Evolutionary conservation across 2,888 invertebrate genomes (phyloP).

Genomic region (Philonicus albiceps): DNA sequence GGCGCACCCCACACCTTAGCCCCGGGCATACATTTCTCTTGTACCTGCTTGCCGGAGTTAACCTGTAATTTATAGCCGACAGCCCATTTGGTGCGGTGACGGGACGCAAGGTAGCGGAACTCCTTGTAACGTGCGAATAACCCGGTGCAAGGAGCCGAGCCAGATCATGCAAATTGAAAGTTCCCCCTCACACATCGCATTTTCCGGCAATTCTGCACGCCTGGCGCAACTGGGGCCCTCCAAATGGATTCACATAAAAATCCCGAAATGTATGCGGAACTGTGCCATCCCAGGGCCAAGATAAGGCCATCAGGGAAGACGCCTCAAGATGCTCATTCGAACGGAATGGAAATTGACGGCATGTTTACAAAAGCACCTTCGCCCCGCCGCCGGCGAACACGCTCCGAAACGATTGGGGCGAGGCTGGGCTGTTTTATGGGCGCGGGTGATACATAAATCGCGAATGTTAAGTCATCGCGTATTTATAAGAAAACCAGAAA

Average conservation of each 20-base stretch:
- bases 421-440: background rate
- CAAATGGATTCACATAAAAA: slow-evolving; percentile 4
- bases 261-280: background rate
- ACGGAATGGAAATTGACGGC: slow-evolving; percentile 28
- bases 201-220: background rate
- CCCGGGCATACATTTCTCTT: background rate
- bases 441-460: background rate
- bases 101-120: background rate
- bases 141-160: background rate
- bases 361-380: slow-evolving; percentile 7
- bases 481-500: slow-evolving; percentile 6
- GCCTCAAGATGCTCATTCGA: background rate
- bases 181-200: background rate
- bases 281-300: background rate
- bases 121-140: background rate
- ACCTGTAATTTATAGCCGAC: slow-evolving; percentile 12
- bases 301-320: background rate
- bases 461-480: slow-evolving; percentile 14
- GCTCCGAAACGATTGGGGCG: background rate
- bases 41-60: background rate
- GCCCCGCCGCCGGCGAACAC: background rate
- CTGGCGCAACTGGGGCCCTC: background rate
- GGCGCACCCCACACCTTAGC: background rate
- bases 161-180: slow-evolving; percentile 26
- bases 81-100: background rate